These are phyloP conservation scores for Phortica variegata DNA, from an alignment of 1,140 invertebrate genomes.

Conservation along the genomic window DNA sequence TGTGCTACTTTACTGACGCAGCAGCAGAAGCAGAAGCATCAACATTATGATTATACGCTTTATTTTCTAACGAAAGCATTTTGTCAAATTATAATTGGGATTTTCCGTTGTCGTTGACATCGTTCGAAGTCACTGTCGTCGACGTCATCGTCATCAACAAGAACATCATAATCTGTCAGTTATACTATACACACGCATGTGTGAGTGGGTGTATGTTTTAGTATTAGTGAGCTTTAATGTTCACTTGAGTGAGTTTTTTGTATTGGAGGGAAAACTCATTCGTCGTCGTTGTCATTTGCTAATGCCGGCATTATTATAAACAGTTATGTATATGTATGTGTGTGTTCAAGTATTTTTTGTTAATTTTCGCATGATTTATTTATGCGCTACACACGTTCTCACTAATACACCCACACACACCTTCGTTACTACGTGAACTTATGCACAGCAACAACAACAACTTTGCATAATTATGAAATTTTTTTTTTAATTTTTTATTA, in stretches of 20 bases:
- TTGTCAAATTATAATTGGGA: conserved; percentile 35
- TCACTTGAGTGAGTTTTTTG: neutral
- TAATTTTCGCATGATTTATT: conserved; percentile 39
- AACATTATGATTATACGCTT: conserved; percentile 6
- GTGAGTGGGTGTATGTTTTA: neutral
- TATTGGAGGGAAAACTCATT: neutral
- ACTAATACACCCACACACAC: conserved; percentile 7
- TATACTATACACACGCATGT: neutral
- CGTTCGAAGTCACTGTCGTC: conserved; percentile 1
- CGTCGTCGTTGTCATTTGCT: neutral
- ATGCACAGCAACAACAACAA: no score
- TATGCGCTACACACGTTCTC: conserved; percentile 12
- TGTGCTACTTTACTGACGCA: no score
- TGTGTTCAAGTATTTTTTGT: neutral
- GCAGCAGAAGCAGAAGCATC: no score
- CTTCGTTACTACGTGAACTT: no score
- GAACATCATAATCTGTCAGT: neutral
- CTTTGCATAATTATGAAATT: no score
- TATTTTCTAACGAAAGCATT: neutral
- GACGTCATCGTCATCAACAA: neutral
- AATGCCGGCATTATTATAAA: neutral
- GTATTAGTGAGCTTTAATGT: no score
- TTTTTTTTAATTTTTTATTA: no score
- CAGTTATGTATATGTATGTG: neutral
- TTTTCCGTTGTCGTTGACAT: conserved; percentile 24